Evolutionary conservation across 2,888 invertebrate species (phyloP), one percentile per base, ranked within the genome.

Genomic region (Epirrita christyi): DNA sequence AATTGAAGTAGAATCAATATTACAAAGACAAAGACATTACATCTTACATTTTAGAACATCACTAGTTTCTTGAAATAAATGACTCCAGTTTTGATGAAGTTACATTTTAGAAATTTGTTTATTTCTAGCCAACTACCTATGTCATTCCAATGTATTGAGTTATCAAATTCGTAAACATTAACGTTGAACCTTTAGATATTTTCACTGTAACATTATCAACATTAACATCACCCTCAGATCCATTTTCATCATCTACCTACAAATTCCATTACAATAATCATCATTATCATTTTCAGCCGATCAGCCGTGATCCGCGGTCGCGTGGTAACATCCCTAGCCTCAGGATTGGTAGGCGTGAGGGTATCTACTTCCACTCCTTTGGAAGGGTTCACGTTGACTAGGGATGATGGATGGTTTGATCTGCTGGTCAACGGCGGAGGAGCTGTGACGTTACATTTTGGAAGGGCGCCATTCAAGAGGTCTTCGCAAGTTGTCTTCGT

Each of bases 351-450:
- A 84, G 99, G 99, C 32, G 98, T 99, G 7, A 94, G 99, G 66
- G 98, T 99, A 4, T 97, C 97, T 64, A 98, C 99, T 41, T 96
- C 96, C 55, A 97, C 97, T 4, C 96, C 98, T n/a, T 93, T 97
- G 45, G 98, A 98, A 93, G 99, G 99, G 10, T 98, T 98, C 88
- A 99, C 99, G 0, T 87, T 98, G 57, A 98, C 98, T 2, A 93
- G 97, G 59, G 97, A 97, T 68, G 97, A 97, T 73, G 98, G 98
- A 47, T 97, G 97, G 97, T 99, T 99, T 92, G 99, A 99, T 90
- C 94, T 99, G 48, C 94, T 99, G 78, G 99, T 99, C 11, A 99
- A 99, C 86, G 99, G 99, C n/a, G 99, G 99, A 0, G 98, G 98
- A 0, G 98, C 98, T 0, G 97, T 99, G 2, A 98, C 97, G 0